These are phyloP conservation scores for Panagrolaimus sp. DNA, from an alignment of 1,140 invertebrate genomes.

Conservation along the genomic window DNA sequence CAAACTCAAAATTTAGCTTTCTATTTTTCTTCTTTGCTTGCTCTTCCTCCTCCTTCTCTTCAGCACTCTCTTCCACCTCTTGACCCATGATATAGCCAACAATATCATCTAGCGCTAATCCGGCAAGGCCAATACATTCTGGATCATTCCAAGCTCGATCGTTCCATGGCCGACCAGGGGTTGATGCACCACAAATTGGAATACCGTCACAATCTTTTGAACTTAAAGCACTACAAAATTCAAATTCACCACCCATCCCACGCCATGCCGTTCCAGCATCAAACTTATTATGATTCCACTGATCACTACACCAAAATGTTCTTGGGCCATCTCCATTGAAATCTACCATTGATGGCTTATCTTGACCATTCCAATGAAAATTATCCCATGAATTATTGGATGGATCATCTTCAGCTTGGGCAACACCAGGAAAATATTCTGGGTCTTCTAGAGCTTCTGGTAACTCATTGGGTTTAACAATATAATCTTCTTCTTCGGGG, in stretches of 20 bases:
- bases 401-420: slow-evolving; percentile 24
- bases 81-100: neutral
- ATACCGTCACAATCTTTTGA: slow-evolving; percentile 1
- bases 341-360: slow-evolving; percentile 33
- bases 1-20: no score
- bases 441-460: neutral
- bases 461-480: neutral
- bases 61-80: slow-evolving; percentile 4
- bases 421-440: slow-evolving; percentile 6
- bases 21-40: neutral
- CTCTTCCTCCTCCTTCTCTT: neutral
- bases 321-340: slow-evolving; percentile 33
- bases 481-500: neutral
- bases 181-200: neutral
- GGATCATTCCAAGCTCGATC: neutral
- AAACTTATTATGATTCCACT: slow-evolving; percentile 38
- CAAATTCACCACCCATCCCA: neutral
- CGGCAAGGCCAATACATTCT: neutral
- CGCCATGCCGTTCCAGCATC: slow-evolving; percentile 29
- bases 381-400: slow-evolving; percentile 34
- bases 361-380: slow-evolving; percentile 41
- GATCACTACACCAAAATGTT: slow-evolving; percentile 42
- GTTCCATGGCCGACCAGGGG: neutral
- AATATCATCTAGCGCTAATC: neutral
- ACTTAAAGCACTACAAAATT: neutral